A percentile compares a stretch with the other conserved stretches of the same genome.
Evolutionary conservation across 2,888 invertebrate species (phyloP).

Genomic region (Ornithoptera priamus): DNA sequence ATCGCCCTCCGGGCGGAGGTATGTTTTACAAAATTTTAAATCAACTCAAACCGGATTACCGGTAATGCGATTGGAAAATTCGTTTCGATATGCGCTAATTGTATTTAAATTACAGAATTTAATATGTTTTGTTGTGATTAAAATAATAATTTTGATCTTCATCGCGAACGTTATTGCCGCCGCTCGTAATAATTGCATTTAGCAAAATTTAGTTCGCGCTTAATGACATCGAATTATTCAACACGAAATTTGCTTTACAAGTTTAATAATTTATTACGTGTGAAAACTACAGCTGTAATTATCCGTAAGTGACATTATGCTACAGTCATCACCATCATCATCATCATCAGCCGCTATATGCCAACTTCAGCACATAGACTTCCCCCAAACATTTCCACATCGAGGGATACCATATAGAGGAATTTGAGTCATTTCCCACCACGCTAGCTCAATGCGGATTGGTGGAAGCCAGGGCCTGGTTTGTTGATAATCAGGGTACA

Average conservation of each 20-base stretch:
- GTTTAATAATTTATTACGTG: neutral
- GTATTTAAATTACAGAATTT: slow-evolving; percentile 21
- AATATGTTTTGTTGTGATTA: slow-evolving; percentile 19
- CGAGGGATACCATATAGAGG: no score
- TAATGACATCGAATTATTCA: slow-evolving; percentile 2
- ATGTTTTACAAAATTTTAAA: slow-evolving; percentile 20
- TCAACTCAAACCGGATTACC: slow-evolving; percentile 16
- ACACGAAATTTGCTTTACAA: neutral
- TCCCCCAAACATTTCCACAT: no score
- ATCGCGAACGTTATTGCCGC: slow-evolving; percentile 12
- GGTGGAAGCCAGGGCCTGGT: no score
- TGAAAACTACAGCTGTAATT: neutral
- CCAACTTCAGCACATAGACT: no score
- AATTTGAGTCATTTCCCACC: no score
- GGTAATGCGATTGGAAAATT: slow-evolving; percentile 19
- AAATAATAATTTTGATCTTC: slow-evolving; percentile 27
- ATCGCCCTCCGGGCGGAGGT: neutral
- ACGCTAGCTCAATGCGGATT: no score
- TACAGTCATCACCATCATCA: no score
- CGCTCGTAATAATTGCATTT: slow-evolving; percentile 20
- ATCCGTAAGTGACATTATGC: neutral
- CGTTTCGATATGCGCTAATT: slow-evolving; percentile 20
- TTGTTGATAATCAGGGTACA: no score
- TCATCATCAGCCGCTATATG: no score
- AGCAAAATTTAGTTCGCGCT: slow-evolving; percentile 6